phyloP scores from a whole-genome alignment of 1,140 invertebrate genomes.

The Bathynomus jamesi region DNA sequence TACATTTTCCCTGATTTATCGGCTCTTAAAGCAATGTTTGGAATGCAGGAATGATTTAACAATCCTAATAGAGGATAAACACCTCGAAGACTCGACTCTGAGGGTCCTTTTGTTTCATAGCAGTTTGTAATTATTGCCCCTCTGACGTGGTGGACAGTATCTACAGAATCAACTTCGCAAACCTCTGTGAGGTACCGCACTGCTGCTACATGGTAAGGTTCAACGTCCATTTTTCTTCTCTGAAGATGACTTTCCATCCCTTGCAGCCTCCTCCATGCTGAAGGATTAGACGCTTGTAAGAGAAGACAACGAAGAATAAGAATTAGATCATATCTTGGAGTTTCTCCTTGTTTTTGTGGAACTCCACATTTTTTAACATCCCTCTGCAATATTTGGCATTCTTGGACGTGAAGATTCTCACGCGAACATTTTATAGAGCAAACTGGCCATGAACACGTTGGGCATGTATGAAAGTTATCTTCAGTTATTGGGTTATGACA shows the following conservation, averaged over 20 bases:
- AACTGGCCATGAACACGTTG: conserved; percentile 64
- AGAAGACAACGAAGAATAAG: conserved; percentile 26
- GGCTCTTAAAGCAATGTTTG: conserved; percentile 71
- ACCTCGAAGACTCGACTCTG: conserved; percentile 8
- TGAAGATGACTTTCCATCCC: conserved; percentile 21
- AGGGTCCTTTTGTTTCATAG: conserved; percentile 12
- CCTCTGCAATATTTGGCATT: conserved; percentile 23
- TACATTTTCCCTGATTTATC: conserved; percentile 53
- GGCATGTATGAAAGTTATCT: conserved; percentile 24
- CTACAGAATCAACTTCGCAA: conserved; percentile 4
- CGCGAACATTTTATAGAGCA: conserved; percentile 54
- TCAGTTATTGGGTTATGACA: conserved; percentile 16
- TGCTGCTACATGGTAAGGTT: conserved; percentile 6
- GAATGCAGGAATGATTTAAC: conserved; percentile 65
- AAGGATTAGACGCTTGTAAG: conserved; percentile 11
- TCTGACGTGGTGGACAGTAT: too few species aligned
- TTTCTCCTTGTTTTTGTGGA: conserved; percentile 1
- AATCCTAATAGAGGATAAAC: conserved; percentile 64
- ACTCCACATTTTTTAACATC: conserved; percentile 15
- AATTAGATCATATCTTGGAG: conserved; percentile 31
- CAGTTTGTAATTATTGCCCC: too few species aligned
- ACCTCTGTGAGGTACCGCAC: conserved; percentile 18
- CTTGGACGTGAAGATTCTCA: conserved; percentile 8
- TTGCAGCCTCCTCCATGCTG: conserved; percentile 17
- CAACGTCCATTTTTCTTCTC: neutral